phyloP scores from a whole-genome alignment of 2,797 vertebrate genomes.

The Arctocebus calabarensis region DNA sequence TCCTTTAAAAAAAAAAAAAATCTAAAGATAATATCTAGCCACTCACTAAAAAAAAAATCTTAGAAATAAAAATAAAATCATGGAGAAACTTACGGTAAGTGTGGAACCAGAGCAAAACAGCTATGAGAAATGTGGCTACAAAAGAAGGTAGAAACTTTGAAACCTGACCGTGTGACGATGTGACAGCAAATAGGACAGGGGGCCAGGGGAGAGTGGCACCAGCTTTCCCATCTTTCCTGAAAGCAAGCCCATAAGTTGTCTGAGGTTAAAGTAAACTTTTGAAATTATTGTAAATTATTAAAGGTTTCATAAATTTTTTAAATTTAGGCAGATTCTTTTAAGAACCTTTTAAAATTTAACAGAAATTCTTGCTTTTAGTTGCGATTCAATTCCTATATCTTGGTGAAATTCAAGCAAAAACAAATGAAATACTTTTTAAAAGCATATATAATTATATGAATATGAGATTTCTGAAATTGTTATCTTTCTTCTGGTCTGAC shows the following conservation, averaged over 20 bases:
- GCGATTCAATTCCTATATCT: slow-evolving; percentile 19
- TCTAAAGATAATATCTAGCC: background rate
- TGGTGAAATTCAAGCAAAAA: slow-evolving; percentile 52
- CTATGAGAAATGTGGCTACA: background rate
- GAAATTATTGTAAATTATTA: background rate
- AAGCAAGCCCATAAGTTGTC: background rate
- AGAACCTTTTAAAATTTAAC: slow-evolving; percentile 12
- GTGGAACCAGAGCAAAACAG: background rate
- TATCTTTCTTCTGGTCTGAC: background rate
- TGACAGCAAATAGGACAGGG: background rate
- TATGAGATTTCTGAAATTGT: slow-evolving; percentile 15
- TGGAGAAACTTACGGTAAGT: background rate
- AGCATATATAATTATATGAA: background rate
- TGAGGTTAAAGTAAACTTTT: background rate
- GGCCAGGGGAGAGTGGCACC: background rate
- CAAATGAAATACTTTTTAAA: background rate
- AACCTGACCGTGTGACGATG: slow-evolving; percentile 13
- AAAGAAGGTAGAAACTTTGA: background rate
- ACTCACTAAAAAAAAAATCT: background rate
- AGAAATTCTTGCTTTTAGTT: slow-evolving; percentile 16
- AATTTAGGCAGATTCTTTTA: slow-evolving; percentile 8
- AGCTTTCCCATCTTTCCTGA: background rate
- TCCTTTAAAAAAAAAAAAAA: background rate
- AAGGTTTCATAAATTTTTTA: background rate
- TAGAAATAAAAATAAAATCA: background rate